phyloP scores from a whole-genome alignment of 2,888 invertebrate species.

The Crocallis elinguaria region DNA sequence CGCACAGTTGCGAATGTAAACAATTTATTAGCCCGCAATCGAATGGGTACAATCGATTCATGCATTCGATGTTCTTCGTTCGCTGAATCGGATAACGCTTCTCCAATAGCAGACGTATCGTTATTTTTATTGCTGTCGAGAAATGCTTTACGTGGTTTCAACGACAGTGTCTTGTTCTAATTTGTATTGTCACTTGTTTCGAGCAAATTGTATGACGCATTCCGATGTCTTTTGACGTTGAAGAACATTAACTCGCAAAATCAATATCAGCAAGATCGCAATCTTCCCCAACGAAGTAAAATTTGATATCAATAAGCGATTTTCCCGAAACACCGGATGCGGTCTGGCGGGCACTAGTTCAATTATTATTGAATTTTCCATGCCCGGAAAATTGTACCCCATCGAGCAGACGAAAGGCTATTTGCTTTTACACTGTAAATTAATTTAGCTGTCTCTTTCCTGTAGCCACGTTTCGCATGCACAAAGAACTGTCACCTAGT shows the following conservation, averaged over 20 bases:
- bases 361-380: constrained; percentile 80
- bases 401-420: constrained; percentile 36
- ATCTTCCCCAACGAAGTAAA: constrained; percentile 40
- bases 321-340: constrained; percentile 75
- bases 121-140: constrained; percentile 28
- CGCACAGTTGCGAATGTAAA: constrained; percentile 69
- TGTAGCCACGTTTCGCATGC: not conserved
- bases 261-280: constrained; percentile 10
- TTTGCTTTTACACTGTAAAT: constrained; percentile 45
- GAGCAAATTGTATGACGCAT: not conserved
- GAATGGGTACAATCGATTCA: constrained; percentile 62
- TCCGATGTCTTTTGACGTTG: not conserved
- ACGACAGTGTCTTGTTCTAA: constrained; percentile 3
- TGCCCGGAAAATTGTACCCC: constrained; percentile 46
- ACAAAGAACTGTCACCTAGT: not conserved
- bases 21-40: constrained; percentile 73
- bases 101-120: constrained; percentile 58
- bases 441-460: constrained; percentile 11
- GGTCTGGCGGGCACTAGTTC: constrained; percentile 71
- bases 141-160: constrained; percentile 26
- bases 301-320: constrained; percentile 72
- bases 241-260: constrained; percentile 11
- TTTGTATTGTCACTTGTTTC: not conserved
- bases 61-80: constrained; percentile 65
- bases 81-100: constrained; percentile 55